Percentiles rank a stretch among this genome's conserved stretches.
These are phyloP conservation scores for Megaceryle maxima DNA, from an alignment of 2,113 vertebrate species.

Conservation along the genomic window DNA sequence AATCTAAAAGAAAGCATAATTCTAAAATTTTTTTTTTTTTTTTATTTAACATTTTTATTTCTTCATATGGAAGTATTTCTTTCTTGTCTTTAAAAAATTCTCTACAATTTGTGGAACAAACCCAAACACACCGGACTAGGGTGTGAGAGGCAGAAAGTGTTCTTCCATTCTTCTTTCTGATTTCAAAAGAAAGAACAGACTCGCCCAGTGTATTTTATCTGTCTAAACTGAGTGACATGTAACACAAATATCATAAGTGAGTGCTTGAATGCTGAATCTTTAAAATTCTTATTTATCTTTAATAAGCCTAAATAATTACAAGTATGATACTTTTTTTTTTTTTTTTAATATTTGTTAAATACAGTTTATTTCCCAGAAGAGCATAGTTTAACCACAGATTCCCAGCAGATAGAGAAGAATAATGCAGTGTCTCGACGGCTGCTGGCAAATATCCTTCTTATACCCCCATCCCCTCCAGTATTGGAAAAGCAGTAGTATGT, in stretches of 20 bases:
- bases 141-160: background rate
- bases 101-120: background rate
- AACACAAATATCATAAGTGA: background rate
- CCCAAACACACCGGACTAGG: background rate
- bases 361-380: slow-evolving; percentile 31
- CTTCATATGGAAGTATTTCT: background rate
- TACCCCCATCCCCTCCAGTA: background rate
- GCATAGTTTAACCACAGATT: slow-evolving; percentile 7
- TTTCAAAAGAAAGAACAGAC: background rate
- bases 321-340: background rate
- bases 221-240: background rate
- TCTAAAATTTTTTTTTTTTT: background rate
- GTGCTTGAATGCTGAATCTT: background rate
- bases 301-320: background rate
- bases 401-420: slow-evolving; percentile 12
- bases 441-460: slow-evolving; percentile 22
- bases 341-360: background rate
- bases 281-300: background rate
- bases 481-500: background rate
- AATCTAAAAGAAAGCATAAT: background rate
- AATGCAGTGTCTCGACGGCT: background rate
- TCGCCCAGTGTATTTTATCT: background rate
- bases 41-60: background rate
- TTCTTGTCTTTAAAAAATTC: background rate
- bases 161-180: background rate